Evolutionary conservation across 2,797 vertebrate species (phyloP).

Genomic region (Thalassophryne amazonica): DNA sequence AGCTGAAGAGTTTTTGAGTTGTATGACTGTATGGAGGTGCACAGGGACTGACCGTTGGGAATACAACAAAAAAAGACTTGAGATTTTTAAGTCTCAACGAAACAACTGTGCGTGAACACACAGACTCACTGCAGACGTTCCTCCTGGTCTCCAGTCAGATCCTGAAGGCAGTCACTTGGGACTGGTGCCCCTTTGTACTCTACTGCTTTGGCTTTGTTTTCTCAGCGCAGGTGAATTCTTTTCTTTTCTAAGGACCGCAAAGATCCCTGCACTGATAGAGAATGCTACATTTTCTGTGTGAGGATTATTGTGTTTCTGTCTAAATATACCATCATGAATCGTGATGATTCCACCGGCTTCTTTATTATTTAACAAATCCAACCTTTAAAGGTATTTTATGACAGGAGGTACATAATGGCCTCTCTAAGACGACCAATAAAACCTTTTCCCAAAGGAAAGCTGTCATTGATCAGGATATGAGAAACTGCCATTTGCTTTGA

Average conservation of each 20-base stretch:
- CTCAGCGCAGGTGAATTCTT: slow-evolving; percentile 68
- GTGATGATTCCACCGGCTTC: slow-evolving; percentile 14
- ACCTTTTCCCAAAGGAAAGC: slow-evolving; percentile 33
- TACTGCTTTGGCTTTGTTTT: slow-evolving; percentile 70
- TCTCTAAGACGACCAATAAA: slow-evolving; percentile 22
- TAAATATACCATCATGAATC: slow-evolving; percentile 49
- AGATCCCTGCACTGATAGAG: slow-evolving; percentile 62
- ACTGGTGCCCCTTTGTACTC: slow-evolving; percentile 57
- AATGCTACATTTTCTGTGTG: slow-evolving; percentile 36
- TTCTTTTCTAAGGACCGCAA: slow-evolving; percentile 57
- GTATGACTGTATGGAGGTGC: no score
- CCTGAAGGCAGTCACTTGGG: slow-evolving; percentile 38
- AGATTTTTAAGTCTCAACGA: slow-evolving; percentile 51
- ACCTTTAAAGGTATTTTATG: slow-evolving; percentile 42
- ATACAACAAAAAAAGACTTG: background rate
- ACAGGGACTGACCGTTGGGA: background rate
- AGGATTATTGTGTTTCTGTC: slow-evolving; percentile 69
- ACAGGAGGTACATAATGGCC: slow-evolving; percentile 31
- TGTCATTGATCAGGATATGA: slow-evolving; percentile 45
- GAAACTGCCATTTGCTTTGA: slow-evolving; percentile 23
- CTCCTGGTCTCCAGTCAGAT: slow-evolving; percentile 37
- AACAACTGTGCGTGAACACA: slow-evolving; percentile 36
- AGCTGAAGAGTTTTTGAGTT: no score
- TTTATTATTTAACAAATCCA: slow-evolving; percentile 40
- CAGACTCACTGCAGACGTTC: slow-evolving; percentile 46